These are phyloP conservation scores for Mustela nigripes DNA, from an alignment of 2,113 vertebrate species.

Conservation along the genomic window DNA sequence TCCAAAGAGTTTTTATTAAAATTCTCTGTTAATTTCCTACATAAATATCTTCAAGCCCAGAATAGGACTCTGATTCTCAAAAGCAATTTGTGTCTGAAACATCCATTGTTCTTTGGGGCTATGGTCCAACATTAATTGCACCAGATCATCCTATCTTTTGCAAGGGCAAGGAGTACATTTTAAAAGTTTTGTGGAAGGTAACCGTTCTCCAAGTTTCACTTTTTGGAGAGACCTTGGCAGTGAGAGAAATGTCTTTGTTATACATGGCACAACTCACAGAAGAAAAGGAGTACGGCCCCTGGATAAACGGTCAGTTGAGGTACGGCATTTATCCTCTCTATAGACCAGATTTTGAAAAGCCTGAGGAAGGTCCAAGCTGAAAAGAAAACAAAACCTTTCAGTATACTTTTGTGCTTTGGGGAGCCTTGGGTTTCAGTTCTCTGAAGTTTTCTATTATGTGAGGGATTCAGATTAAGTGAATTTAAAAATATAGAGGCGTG, in stretches of 20 bases:
- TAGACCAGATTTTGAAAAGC: slow-evolving; percentile 41
- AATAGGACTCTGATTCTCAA: slow-evolving; percentile 69
- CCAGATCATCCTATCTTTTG: slow-evolving; percentile 62
- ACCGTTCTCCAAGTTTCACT: slow-evolving; percentile 30
- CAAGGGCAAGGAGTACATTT: slow-evolving; percentile 58
- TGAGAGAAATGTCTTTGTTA: neutral
- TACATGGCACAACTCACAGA: neutral
- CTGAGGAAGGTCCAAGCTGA: neutral
- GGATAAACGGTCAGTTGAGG: neutral
- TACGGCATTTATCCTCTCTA: neutral
- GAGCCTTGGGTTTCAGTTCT: slow-evolving; percentile 30
- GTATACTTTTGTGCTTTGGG: slow-evolving; percentile 7
- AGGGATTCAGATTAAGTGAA: slow-evolving; percentile 5
- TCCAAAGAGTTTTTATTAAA: slow-evolving; percentile 83
- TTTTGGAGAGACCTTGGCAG: slow-evolving; percentile 63
- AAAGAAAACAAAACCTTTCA: slow-evolving; percentile 52
- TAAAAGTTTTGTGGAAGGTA: slow-evolving; percentile 74
- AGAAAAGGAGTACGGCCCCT: slow-evolving; percentile 2
- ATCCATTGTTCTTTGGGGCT: slow-evolving; percentile 69
- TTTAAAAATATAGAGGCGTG: neutral
- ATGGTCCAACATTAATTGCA: slow-evolving; percentile 62
- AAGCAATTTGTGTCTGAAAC: slow-evolving; percentile 76
- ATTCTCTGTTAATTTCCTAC: slow-evolving; percentile 82
- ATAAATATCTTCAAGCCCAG: slow-evolving; percentile 76
- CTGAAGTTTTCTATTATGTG: slow-evolving; percentile 56